Percentiles rank a stretch among this genome's conserved stretches.
Conservation (phyloP, 2,888 invertebrate species). For the Agrilus cyanescens region DNA sequence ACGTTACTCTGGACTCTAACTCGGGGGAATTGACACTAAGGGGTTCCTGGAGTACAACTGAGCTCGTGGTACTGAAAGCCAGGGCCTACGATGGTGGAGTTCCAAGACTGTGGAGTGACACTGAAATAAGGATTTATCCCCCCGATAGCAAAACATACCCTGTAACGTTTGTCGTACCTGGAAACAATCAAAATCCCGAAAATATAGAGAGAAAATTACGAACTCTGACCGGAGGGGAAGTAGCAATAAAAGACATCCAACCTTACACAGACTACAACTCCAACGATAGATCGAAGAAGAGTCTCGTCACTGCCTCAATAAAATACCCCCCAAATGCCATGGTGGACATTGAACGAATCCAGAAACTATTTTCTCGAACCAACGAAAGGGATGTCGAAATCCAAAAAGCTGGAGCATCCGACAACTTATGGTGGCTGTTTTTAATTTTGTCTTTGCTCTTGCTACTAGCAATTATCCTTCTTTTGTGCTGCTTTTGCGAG, state of each 20-base stretch:
- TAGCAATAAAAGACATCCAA: constrained; percentile 61
- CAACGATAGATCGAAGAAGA: constrained; percentile 34
- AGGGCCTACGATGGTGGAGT: constrained; percentile 78
- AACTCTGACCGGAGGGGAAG: constrained; percentile 67
- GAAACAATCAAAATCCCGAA: constrained; percentile 57
- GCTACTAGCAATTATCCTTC: constrained; percentile 54
- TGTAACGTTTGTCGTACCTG: constrained; percentile 74
- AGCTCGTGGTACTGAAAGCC: constrained; percentile 53
- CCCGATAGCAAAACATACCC: constrained; percentile 64
- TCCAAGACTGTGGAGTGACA: constrained; percentile 61
- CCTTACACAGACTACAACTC: constrained; percentile 29
- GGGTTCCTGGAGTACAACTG: constrained; percentile 31
- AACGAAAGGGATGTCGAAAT: constrained; percentile 12
- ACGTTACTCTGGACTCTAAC: constrained; percentile 61
- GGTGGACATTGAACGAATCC: constrained; percentile 60
- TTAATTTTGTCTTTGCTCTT: constrained; percentile 63
- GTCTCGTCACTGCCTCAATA: constrained; percentile 61
- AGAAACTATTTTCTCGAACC: constrained; percentile 40
- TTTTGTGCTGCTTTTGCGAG: constrained; percentile 75
- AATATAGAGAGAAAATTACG: constrained; percentile 65
- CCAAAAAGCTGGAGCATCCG: constrained; percentile 40
- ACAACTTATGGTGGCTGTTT: constrained; percentile 64
- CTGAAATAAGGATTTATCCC: constrained; percentile 65
- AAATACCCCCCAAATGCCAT: constrained; percentile 49
- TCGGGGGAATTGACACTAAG: constrained; percentile 62